phyloP scores from a whole-genome alignment of 2,797 vertebrate genomes.

The Tangara arthus region DNA sequence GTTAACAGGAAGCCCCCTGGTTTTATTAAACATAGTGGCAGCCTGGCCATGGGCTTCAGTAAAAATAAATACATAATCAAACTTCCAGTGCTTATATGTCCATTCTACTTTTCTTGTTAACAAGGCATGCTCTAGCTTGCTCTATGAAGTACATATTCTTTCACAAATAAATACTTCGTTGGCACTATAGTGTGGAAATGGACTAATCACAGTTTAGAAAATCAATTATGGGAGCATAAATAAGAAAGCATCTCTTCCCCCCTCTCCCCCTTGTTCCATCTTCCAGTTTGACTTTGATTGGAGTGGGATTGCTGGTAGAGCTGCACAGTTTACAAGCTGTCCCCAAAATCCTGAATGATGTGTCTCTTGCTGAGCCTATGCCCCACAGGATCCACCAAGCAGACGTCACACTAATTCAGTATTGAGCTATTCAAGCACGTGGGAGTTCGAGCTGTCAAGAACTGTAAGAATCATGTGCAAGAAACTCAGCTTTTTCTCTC shows the following conservation, averaged over 20 bases:
- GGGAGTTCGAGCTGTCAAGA: conserved; percentile 60
- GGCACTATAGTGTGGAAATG: neutral
- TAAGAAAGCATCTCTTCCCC: neutral
- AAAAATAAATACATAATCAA: neutral
- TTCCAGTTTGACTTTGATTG: conserved; percentile 8
- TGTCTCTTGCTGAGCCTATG: conserved; percentile 12
- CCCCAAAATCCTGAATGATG: conserved; percentile 55
- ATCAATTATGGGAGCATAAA: neutral
- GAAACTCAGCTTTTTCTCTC: conserved; percentile 37
- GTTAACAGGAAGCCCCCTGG: neutral
- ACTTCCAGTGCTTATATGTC: neutral
- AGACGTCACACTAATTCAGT: conserved; percentile 76
- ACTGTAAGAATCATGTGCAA: conserved; percentile 53
- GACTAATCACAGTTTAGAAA: neutral
- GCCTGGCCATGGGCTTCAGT: neutral
- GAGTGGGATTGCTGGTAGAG: conserved; percentile 15
- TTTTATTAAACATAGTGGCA: neutral
- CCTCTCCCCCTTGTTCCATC: neutral
- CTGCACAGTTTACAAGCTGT: conserved; percentile 48
- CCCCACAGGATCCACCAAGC: conserved; percentile 64
- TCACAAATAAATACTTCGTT: neutral
- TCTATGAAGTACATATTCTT: neutral
- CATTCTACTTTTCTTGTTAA: neutral
- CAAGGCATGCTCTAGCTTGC: neutral
- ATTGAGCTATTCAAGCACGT: conserved; percentile 69